Conservation (phyloP, 2,888 invertebrate genomes). For the Slavum lentiscoides region DNA sequence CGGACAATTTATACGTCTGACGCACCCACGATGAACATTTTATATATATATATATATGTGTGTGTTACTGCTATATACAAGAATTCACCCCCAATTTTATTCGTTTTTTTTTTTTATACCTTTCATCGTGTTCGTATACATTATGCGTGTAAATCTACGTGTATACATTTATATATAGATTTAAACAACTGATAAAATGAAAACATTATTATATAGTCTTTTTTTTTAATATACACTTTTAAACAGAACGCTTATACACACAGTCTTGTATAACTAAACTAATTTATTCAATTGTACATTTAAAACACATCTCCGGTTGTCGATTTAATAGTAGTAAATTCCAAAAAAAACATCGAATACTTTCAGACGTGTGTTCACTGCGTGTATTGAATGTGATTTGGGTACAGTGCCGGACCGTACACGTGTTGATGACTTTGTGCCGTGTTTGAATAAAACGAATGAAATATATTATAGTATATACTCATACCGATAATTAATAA, state of each 20-base stretch:
- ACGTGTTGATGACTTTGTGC: no score
- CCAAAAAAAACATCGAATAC: no score
- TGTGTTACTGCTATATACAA: not conserved
- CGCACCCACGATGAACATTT: conserved; percentile 30
- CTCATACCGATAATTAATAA: no score
- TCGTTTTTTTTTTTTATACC: conserved; percentile 20
- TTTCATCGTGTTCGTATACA: conserved; percentile 26
- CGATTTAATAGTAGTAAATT: no score
- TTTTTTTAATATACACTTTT: not conserved
- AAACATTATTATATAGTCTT: conserved; percentile 14
- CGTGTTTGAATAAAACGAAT: no score
- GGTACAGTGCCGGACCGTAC: no score
- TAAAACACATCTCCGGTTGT: no score
- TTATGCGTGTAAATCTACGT: not conserved
- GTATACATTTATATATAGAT: conserved; percentile 22
- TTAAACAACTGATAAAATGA: conserved; percentile 33
- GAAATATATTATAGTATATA: no score
- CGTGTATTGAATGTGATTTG: no score
- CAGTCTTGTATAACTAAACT: not conserved
- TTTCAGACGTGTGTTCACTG: no score
- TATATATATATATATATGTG: not conserved
- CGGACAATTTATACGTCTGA: conserved; percentile 43
- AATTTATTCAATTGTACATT: not conserved
- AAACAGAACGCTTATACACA: not conserved
- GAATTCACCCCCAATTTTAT: conserved; percentile 47